phyloP scores from a whole-genome alignment of 2,797 vertebrate genomes.

The Clarias fuscus region DNA sequence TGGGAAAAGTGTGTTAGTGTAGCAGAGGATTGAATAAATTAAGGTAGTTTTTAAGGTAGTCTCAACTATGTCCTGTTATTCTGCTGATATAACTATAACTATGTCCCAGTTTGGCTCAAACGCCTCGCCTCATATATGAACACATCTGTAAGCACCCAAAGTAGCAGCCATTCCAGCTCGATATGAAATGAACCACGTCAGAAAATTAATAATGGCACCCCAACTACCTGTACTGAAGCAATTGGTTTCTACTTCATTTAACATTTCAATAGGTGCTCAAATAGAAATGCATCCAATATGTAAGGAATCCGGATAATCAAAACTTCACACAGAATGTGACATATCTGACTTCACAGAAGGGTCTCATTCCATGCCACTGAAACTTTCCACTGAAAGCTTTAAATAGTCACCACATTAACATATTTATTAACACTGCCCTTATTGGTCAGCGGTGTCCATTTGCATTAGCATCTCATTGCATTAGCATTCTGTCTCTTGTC shows the following conservation, averaged over 20 bases:
- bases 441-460: constrained; percentile 23
- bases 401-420: constrained; percentile 39
- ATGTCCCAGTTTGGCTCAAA: no score
- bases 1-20: no score
- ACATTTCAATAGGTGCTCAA: neutral
- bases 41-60: no score
- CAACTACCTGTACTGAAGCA: no score
- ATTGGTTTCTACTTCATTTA: constrained; percentile 2
- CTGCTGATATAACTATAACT: no score
- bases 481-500: constrained; percentile 38
- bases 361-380: constrained; percentile 19
- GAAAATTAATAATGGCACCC: neutral
- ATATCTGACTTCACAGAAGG: neutral
- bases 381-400: constrained; percentile 17
- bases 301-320: constrained; percentile 18
- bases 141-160: neutral
- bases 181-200: neutral
- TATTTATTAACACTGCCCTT: constrained; percentile 44
- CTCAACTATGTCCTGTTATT: no score
- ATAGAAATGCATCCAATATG: constrained; percentile 9
- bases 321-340: constrained; percentile 7
- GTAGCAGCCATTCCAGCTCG: neutral
- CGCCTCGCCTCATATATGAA: neutral
- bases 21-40: no score
- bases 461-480: constrained; percentile 31